phyloP scores from a whole-genome alignment of 2,113 vertebrate species.

The Cricetomys ansorgei region DNA sequence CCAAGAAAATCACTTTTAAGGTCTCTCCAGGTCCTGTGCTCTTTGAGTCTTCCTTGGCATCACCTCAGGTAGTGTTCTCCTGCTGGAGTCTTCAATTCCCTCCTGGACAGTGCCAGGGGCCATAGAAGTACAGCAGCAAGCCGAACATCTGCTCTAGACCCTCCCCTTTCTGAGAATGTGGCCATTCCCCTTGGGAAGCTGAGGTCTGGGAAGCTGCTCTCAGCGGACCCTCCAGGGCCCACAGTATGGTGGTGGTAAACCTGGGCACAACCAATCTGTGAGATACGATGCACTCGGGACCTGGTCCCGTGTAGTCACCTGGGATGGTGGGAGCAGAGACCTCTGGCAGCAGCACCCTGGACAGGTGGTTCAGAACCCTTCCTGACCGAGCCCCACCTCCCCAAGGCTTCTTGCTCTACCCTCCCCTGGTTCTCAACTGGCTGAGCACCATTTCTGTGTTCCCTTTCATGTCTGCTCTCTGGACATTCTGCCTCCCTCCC shows the following conservation, averaged over 20 bases:
- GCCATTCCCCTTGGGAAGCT: neutral
- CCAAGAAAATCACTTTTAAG: neutral
- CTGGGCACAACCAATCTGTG: neutral
- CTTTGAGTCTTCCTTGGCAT: neutral
- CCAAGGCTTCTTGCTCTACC: neutral
- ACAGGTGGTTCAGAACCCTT: too few relatives aligned
- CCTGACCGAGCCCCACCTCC: neutral
- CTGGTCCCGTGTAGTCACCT: too few relatives aligned
- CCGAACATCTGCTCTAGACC: accelerated
- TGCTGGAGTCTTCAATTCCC: neutral
- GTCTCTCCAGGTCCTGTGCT: neutral
- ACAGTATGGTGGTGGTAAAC: neutral
- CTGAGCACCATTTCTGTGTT: accelerated
- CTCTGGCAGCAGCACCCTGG: neutral
- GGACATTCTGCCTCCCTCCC: neutral
- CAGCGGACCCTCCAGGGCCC: neutral
- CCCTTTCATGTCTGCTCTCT: accelerated
- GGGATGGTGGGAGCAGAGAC: accelerated
- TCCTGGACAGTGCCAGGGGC: neutral
- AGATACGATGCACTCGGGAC: accelerated
- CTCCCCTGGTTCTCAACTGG: neutral
- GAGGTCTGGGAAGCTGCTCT: neutral
- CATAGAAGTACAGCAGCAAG: accelerated
- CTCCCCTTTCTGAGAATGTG: neutral
- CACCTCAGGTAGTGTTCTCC: accelerated